Conservation (phyloP, 2,113 vertebrate species). For the Boulengeromyrus knoepffleri region DNA sequence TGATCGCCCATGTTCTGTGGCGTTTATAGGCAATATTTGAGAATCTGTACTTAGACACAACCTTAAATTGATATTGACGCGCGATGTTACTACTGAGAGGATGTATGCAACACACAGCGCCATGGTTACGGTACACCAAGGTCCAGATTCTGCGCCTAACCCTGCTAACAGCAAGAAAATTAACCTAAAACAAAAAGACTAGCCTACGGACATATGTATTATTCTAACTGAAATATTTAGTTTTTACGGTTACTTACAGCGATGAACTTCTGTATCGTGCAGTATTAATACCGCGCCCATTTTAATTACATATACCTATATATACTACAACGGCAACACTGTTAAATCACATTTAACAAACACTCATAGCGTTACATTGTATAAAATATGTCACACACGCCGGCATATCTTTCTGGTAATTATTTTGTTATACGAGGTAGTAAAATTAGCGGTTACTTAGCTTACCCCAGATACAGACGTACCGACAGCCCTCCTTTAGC, state of each 20-base stretch:
- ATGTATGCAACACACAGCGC: neutral
- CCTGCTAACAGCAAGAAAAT: neutral
- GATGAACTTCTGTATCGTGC: neutral
- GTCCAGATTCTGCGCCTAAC: neutral
- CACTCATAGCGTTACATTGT: neutral
- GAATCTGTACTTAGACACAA: neutral
- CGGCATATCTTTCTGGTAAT: neutral
- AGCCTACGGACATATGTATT: neutral
- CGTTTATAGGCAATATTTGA: neutral
- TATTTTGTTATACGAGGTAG: neutral
- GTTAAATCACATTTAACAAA: neutral
- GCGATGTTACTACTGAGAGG: neutral
- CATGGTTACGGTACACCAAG: neutral
- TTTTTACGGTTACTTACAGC: neutral
- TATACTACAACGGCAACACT: neutral
- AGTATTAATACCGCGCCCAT: neutral
- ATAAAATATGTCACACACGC: neutral
- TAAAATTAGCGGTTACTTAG: neutral
- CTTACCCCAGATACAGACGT: neutral
- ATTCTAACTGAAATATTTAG: neutral
- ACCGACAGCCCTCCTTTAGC: neutral
- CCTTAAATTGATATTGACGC: neutral
- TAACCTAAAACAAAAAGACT: neutral
- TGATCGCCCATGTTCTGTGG: neutral
- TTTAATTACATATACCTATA: neutral